Conservation (phyloP, 2,113 vertebrate species). For the Spermophilus dauricus region DNA sequence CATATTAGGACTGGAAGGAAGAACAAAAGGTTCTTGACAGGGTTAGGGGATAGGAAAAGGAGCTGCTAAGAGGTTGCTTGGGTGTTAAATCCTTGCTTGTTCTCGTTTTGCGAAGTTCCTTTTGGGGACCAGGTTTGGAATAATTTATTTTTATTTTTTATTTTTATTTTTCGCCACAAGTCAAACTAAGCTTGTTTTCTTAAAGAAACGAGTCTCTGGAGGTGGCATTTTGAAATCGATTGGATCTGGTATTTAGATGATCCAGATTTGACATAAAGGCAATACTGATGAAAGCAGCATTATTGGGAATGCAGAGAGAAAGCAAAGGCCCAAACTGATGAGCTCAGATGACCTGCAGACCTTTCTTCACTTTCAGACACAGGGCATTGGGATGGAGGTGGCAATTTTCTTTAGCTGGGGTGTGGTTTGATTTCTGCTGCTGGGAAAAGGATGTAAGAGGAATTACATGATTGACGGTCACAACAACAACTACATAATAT, state of each 20-base stretch:
- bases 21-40: not conserved
- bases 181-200: constrained; percentile 61
- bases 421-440: not conserved
- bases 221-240: constrained; percentile 35
- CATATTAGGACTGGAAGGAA: not conserved
- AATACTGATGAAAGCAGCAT: not conserved
- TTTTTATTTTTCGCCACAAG: not conserved
- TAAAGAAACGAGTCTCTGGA: constrained; percentile 24
- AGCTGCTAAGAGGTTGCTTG: not conserved
- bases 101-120: not conserved
- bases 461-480: not conserved
- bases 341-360: not conserved
- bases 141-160: not conserved
- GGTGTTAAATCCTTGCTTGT: no score
- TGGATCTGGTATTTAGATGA: constrained; percentile 37
- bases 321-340: not conserved
- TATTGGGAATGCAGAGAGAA: not conserved
- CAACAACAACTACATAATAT: not conserved
- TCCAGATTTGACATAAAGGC: constrained; percentile 20
- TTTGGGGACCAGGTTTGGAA: not conserved
- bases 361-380: not conserved
- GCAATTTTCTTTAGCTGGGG: not conserved
- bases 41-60: not conserved
- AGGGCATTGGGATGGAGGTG: not conserved
- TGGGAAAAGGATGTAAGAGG: not conserved